Conservation (phyloP, 2,797 vertebrate species). For the Astyanax mexicanus region DNA sequence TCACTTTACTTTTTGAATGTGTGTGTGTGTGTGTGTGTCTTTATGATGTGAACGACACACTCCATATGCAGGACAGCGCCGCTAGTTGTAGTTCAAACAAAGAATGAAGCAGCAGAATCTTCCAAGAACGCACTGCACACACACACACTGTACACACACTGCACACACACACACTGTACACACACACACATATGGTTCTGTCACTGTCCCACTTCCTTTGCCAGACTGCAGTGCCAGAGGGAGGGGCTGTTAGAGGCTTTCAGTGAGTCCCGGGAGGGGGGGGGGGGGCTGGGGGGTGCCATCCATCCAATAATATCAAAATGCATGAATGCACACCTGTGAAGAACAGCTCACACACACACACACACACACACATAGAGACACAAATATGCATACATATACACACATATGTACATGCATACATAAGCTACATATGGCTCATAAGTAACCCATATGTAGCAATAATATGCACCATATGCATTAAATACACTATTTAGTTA, state of each 20-base stretch:
- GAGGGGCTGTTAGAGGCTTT: conserved; percentile 15
- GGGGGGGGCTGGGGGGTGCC: not conserved
- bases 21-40: no score
- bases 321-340: conserved; percentile 21
- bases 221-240: conserved; percentile 23
- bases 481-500: no score
- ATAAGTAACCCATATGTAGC: no score
- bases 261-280: not conserved
- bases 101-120: not conserved
- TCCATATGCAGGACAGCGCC: not conserved
- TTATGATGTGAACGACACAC: not conserved
- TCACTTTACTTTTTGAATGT: no score
- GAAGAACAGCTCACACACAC: not conserved
- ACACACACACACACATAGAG: not conserved
- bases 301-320: conserved; percentile 14
- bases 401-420: no score
- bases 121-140: not conserved
- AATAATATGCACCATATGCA: no score
- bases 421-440: no score
- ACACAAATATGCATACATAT: not conserved
- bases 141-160: no score
- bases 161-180: no score
- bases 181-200: conserved; percentile 4
- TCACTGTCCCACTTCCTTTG: conserved; percentile 3
- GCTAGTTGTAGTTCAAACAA: not conserved